These are phyloP conservation scores for Drosophila siamana DNA, from an alignment of 2,888 invertebrate genomes.

Conservation along the genomic window DNA sequence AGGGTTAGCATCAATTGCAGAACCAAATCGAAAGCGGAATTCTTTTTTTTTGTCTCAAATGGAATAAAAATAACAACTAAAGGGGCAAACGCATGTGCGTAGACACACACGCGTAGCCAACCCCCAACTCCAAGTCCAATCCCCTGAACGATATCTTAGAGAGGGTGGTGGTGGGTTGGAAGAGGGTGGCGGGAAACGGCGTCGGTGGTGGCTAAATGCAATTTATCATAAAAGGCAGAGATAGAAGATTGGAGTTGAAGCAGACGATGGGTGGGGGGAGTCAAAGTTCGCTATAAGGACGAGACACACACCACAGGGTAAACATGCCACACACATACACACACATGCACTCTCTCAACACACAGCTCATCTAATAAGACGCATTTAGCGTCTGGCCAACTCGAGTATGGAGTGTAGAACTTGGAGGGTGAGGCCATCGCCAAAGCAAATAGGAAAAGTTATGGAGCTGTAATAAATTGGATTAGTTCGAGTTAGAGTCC, in stretches of 20 bases:
- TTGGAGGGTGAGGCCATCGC: constrained; percentile 17
- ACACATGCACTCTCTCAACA: constrained; percentile 20
- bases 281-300: constrained; percentile 67
- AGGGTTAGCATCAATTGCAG: constrained; percentile 46
- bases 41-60: constrained; percentile 63
- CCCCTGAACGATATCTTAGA: constrained; percentile 23
- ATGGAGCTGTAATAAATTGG: constrained; percentile 85
- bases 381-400: constrained; percentile 74
- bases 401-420: constrained; percentile 39
- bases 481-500: constrained; percentile 83
- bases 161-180: constrained; percentile 57
- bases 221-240: constrained; percentile 78
- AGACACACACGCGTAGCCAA: constrained; percentile 26
- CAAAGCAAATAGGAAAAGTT: constrained; percentile 82
- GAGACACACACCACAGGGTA: constrained; percentile 61
- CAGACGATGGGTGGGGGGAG: constrained; percentile 53
- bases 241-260: constrained; percentile 75
- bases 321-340: constrained; percentile 73
- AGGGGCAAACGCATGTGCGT: constrained; percentile 70
- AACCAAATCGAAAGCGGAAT: constrained; percentile 56
- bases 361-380: constrained; percentile 73
- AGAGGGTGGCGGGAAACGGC: constrained; percentile 51
- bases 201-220: constrained; percentile 80
- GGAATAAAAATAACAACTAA: constrained; percentile 47
- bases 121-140: constrained; percentile 17